These are phyloP conservation scores for Rhorus exstirpatorius DNA, from an alignment of 2,888 invertebrate species.

Conservation along the genomic window DNA sequence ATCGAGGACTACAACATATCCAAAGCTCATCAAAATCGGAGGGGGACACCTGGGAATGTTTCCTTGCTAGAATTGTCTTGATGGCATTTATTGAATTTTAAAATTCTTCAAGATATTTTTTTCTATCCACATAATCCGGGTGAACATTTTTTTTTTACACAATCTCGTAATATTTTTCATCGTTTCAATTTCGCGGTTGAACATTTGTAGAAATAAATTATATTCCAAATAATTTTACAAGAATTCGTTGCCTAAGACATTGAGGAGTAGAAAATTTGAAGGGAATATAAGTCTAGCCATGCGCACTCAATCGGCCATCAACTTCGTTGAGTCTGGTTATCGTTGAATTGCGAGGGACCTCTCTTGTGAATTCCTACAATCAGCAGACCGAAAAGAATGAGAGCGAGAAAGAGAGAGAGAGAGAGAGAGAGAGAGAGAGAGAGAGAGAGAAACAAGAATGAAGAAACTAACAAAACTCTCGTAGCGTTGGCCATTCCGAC, in stretches of 20 bases:
- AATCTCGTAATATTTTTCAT: neutral
- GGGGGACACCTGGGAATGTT: no score
- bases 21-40: no score
- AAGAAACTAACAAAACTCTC: slow-evolving; percentile 18
- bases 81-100: no score
- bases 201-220: no score
- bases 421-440: slow-evolving; percentile 13
- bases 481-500: slow-evolving; percentile 24
- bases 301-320: slow-evolving; percentile 75
- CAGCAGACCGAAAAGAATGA: slow-evolving; percentile 34
- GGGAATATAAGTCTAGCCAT: slow-evolving; percentile 78
- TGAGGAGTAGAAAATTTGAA: slow-evolving; percentile 15
- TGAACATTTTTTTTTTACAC: neutral
- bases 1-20: no score
- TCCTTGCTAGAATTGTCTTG: no score
- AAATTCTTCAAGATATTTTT: no score
- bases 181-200: no score
- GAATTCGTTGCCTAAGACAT: no score
- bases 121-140: neutral
- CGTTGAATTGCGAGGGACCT: slow-evolving; percentile 67
- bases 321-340: slow-evolving; percentile 75
- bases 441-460: no score
- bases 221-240: no score
- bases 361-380: slow-evolving; percentile 72
- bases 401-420: slow-evolving; percentile 23